Base-by-base conservation (phyloP, 2,797 vertebrate species). In the Ibycter americanus region DNA sequence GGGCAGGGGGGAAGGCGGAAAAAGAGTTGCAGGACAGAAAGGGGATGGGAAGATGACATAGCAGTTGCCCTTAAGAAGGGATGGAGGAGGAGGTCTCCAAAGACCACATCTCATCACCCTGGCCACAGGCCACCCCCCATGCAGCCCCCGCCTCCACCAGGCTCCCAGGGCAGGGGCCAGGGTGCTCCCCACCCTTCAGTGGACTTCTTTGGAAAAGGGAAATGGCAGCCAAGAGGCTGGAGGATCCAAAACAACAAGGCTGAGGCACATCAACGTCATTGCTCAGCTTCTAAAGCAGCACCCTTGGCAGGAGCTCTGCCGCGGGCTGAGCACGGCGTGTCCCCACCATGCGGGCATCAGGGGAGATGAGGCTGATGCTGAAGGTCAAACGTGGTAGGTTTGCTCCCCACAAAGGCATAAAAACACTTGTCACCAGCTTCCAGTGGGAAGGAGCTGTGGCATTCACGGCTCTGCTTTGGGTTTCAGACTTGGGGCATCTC, bases 341-440 rank as follows among this genome's bases (percentile, higher is more conserved):
- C 73, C 83, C 56, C 1, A 3, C 56, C 0, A 1, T 0, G 0
- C 0, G 0, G 2, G 42, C 74, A 54, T 1, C 22, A 22, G 22
- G 63, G 73, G 81, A 72, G 20, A 3, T 0, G 8, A 4, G 46
- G 55, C 22, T 56, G 15, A 8, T 3, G 62, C 16, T 3, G 2
- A 21, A 38, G 71, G 71, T 31, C 80, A 51, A 38, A 27, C 0
- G 3, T 1, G 1, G 12, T 4, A 11, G 42, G 7, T 29, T 15
- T 46, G 34, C 49, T 65, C 36, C 34, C 36, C 23, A 4, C 2
- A 0, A 8, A 67, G 65, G 23, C 31, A 31, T 55, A 7, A 49
- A 29, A 17, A 0, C 5, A 17, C 38, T 31, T 3, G 12, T 8
- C 49, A 34, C 8, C 18, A 12, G 9, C 47, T 62, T 52, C 46